A percentile compares a stretch with the other conserved stretches of the same genome.
Conservation (phyloP, 92 coral and sea anemone species). For the Zoanthus solanderi region DNA sequence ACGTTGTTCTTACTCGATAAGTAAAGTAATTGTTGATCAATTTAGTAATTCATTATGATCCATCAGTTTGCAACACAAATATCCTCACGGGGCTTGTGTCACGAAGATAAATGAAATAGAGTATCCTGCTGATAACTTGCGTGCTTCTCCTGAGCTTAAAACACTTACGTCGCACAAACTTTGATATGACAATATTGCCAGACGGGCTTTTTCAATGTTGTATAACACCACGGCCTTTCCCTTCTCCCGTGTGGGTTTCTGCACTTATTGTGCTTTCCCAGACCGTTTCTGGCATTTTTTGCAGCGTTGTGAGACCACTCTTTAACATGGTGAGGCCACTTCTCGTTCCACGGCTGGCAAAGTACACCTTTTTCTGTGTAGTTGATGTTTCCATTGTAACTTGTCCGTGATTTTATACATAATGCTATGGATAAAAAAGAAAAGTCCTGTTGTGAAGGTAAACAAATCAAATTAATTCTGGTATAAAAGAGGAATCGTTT, state of each 20-base stretch:
- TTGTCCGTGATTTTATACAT: constrained; percentile 13
- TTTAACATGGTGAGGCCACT: constrained; percentile 86
- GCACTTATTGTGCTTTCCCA: constrained; percentile 90
- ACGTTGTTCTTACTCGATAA: too few species aligned
- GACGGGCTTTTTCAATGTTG: constrained; percentile 76
- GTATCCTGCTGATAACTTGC: constrained; percentile 15
- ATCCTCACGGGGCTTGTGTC: constrained; percentile 19
- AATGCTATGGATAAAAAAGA: constrained; percentile 38
- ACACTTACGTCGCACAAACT: constrained; percentile 53
- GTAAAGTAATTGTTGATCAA: background rate
- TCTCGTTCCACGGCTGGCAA: constrained; percentile 95
- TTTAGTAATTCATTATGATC: background rate
- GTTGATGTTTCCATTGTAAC: constrained; percentile 83
- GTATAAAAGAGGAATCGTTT: too few species aligned
- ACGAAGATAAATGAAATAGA: constrained; percentile 7
- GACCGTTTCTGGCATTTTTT: constrained; percentile 66
- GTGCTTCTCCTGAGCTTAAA: constrained; percentile 8
- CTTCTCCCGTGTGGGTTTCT: constrained; percentile 90
- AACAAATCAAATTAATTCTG: background rate
- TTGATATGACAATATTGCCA: constrained; percentile 98
- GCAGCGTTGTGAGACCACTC: constrained; percentile 54
- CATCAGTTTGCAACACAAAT: constrained; percentile 8
- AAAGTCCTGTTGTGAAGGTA: background rate
- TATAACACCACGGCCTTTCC: constrained; percentile 95
- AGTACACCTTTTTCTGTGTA: constrained; percentile 86